These are phyloP conservation scores for Macroteleia sp. DNA, from an alignment of 2,888 invertebrate species.

Conservation along the genomic window DNA sequence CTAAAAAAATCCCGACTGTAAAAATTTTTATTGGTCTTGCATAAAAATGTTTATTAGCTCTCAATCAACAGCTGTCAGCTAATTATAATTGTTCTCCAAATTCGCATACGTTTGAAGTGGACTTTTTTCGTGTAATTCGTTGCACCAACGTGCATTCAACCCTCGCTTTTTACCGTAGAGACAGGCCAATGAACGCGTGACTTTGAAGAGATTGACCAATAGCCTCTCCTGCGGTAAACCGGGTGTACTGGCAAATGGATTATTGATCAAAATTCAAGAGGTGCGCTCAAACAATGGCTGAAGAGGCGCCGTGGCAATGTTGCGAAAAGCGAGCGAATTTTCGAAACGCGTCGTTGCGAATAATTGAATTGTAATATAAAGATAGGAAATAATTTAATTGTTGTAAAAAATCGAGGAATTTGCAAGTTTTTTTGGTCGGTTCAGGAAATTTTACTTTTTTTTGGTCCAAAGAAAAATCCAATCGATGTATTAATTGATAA, in stretches of 20 bases:
- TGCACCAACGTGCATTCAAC: background rate
- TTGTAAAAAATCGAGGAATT: too few relatives aligned
- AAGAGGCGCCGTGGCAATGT: conserved; percentile 53
- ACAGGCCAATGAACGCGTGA: conserved; percentile 61
- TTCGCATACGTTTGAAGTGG: background rate
- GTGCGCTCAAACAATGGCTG: conserved; percentile 59
- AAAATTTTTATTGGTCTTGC: conserved; percentile 7
- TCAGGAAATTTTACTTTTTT: conserved; percentile 3
- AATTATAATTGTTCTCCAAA: conserved; percentile 32
- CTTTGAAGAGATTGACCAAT: conserved; percentile 66
- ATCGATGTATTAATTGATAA: conserved; percentile 51
- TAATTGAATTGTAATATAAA: conserved; percentile 27
- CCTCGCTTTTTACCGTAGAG: conserved; percentile 30
- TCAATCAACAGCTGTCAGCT: conserved; percentile 21
- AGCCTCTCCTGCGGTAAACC: conserved; percentile 62
- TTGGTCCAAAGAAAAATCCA: background rate
- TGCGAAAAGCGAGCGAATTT: conserved; percentile 52
- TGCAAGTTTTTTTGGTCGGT: conserved; percentile 16
- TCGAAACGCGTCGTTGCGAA: conserved; percentile 15
- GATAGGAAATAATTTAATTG: background rate
- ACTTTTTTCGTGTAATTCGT: conserved; percentile 9
- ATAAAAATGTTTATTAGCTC: conserved; percentile 11
- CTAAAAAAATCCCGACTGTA: background rate
- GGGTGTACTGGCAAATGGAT: conserved; percentile 63
- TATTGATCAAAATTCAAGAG: conserved; percentile 66